phyloP scores from a whole-genome alignment of 2,113 vertebrate species.

The Platichthys stellatus region DNA sequence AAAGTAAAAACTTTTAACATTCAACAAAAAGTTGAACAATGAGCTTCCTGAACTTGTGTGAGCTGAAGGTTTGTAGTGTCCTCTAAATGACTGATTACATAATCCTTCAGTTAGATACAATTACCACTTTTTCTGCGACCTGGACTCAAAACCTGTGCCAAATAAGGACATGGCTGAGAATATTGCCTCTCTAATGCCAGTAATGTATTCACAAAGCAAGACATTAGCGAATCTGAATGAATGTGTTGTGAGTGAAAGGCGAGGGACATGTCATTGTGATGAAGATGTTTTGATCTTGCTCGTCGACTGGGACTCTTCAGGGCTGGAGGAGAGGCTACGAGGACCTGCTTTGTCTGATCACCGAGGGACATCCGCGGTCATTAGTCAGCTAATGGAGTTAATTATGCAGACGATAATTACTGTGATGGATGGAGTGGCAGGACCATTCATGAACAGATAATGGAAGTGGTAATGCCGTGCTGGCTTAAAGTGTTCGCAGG shows the following conservation, averaged over 20 bases:
- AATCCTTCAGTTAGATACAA: not conserved
- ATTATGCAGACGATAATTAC: constrained; percentile 58
- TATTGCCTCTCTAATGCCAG: constrained; percentile 4
- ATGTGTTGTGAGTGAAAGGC: not conserved
- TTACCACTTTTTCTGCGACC: not conserved
- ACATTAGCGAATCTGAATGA: not conserved
- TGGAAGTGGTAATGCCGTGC: constrained; percentile 20
- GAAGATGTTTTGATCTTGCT: constrained; percentile 32
- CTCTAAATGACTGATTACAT: not conserved
- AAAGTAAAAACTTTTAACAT: too few relatives aligned
- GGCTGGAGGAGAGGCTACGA: not conserved
- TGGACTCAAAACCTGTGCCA: not conserved
- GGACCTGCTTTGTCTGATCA: constrained; percentile 26
- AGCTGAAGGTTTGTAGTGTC: not conserved
- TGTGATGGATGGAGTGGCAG: constrained; percentile 35
- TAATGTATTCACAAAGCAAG: constrained; percentile 11
- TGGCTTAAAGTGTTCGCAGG: not conserved
- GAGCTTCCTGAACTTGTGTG: not conserved
- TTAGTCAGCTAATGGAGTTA: constrained; percentile 40
- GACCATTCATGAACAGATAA: constrained; percentile 23
- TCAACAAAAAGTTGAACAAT: too few relatives aligned
- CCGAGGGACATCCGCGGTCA: too few relatives aligned
- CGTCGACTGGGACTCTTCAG: constrained; percentile 2
- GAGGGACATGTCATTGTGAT: not conserved
- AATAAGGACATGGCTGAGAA: not conserved